Conservation (phyloP, 2,113 vertebrate species). For the Microtus oregoni region DNA sequence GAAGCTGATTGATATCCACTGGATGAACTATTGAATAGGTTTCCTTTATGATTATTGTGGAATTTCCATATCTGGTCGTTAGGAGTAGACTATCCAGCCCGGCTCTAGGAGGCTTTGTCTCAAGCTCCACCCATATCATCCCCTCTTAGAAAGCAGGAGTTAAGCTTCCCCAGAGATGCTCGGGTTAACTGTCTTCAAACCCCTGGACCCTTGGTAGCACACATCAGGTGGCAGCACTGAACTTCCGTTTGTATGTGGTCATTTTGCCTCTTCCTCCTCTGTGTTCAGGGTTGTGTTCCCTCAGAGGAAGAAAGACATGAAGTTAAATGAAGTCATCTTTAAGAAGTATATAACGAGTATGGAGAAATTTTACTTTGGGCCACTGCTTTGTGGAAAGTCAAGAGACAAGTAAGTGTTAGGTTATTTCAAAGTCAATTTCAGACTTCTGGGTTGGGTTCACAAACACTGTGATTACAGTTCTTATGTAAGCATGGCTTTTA, state of each 20-base stretch:
- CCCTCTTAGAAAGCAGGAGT: background rate
- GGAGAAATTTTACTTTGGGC: conserved; percentile 92
- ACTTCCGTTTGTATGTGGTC: background rate
- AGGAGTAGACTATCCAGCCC: background rate
- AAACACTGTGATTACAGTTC: background rate
- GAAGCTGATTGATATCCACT: background rate
- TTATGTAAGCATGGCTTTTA: background rate
- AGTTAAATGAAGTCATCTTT: conserved; percentile 83
- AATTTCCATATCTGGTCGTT: background rate
- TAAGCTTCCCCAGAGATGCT: background rate
- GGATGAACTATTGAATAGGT: background rate
- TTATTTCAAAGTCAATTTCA: background rate
- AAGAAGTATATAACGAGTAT: conserved; percentile 89
- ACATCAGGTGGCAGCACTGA: background rate
- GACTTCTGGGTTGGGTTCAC: background rate
- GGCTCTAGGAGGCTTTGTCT: background rate
- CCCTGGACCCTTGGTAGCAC: background rate
- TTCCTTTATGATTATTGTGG: background rate
- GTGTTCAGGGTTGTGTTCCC: conserved; percentile 90
- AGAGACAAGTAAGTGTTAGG: conserved; percentile 90
- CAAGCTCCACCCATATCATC: background rate
- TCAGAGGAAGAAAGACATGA: conserved; percentile 82
- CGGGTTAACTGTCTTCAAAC: conserved; percentile 16
- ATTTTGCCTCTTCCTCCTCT: background rate
- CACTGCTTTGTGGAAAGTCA: conserved; percentile 93